Evolutionary conservation across 1,140 invertebrate species (phyloP).

Genomic region (Macrocentrus cingulum): DNA sequence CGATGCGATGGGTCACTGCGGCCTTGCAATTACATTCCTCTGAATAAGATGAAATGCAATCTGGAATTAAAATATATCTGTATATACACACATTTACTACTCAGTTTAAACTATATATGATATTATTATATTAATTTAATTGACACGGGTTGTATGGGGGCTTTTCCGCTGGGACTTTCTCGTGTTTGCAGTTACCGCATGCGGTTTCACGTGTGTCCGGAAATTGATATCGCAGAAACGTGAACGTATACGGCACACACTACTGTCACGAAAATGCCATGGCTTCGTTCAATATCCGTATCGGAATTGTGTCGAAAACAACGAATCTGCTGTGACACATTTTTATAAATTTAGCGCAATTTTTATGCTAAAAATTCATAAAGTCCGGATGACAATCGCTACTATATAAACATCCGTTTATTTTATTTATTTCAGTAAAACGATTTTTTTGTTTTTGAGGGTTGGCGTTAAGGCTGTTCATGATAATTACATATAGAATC

Average conservation of each 20-base stretch:
- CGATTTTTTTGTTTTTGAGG: too few relatives aligned
- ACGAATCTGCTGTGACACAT: background rate
- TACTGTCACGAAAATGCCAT: too few relatives aligned
- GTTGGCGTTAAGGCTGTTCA: too few relatives aligned
- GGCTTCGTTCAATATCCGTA: conserved; percentile 2
- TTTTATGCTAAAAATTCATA: too few relatives aligned
- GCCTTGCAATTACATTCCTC: background rate
- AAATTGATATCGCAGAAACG: background rate
- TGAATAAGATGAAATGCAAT: background rate
- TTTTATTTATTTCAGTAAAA: too few relatives aligned
- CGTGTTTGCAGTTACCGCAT: background rate
- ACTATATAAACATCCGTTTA: too few relatives aligned
- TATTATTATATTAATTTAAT: background rate
- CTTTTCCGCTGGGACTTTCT: background rate
- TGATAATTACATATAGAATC: too few relatives aligned
- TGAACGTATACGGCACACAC: background rate
- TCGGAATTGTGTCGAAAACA: background rate
- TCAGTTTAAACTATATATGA: background rate
- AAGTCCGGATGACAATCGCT: too few relatives aligned
- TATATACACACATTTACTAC: too few relatives aligned
- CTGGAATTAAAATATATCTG: background rate
- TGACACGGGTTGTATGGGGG: too few relatives aligned
- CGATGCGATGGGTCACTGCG: background rate
- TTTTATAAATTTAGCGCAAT: background rate
- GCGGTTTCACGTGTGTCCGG: background rate